Evolutionary conservation across 2,888 invertebrate genomes (phyloP), one percentile per base, ranked within the genome.

Genomic region (Nymphalis urticae): DNA sequence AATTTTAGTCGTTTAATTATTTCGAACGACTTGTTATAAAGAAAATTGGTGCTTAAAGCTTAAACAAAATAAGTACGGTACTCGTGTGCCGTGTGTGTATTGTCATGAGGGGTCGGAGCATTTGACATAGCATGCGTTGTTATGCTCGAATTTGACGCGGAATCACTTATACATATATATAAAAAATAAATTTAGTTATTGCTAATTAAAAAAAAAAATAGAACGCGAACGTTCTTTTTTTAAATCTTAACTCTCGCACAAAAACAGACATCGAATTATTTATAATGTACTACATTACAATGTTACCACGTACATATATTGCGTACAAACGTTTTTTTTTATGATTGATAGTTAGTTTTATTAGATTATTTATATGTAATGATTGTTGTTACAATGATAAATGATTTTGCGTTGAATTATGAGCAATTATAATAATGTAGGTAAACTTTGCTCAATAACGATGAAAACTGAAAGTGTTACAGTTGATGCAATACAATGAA

Each of bases 11-110:
- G 92, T 92, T 92, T 92, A 92, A 90, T 90, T 92, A 92, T 92
- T 92, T 92, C 89, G 90, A 92, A 92, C 92, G 92, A 92, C 92
- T 92, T 91, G 92, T 92, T 92, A 92, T 91, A 91, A 92, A 89
- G 88, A 92, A 92, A 92, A 90, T 92, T 92, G 92, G 92, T 92
- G 92, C 92, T 92, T 92, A 89, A 90, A 90, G 92, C 92, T 92
- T 92, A 92, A 87, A 89, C 85, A 82, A 87, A 88, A 86, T 87
- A 89, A 85, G 86, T 80, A 79, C 82, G 89, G 85, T 85, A 84
- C 84, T 80, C 69, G 73, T 85, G 88, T 85, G 88, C 82, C 87
- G 82, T 80, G 90, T 85, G 84, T 89, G 91, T 90, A 89, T 89
- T 91, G 91, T 91, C 89, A 87, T 84, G 86, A 83, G 80, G 82